Evolutionary conservation across 2,113 vertebrate genomes (phyloP).

Genomic region (Pholis gunnellus): DNA sequence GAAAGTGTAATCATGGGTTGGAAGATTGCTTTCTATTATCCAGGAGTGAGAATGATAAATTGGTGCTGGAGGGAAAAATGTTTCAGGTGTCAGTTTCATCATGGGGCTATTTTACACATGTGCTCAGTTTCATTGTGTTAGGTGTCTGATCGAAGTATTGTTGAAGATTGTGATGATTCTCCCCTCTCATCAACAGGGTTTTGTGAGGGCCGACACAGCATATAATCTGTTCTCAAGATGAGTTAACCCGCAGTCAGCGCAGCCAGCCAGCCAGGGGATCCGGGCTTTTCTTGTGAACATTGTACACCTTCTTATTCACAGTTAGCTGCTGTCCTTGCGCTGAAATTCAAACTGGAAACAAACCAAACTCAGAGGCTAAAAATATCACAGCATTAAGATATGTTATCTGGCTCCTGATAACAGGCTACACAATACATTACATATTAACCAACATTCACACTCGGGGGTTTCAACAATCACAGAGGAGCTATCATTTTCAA

Average conservation of each 20-base stretch:
- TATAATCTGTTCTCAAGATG: constrained; percentile 60
- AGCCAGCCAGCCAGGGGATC: constrained; percentile 10
- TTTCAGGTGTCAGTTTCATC: constrained; percentile 74
- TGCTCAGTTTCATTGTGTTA: constrained; percentile 66
- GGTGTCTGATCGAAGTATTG: constrained; percentile 61
- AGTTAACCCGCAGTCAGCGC: constrained; percentile 43
- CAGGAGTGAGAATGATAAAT: constrained; percentile 77
- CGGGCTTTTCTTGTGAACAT: constrained; percentile 23
- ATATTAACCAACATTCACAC: constrained; percentile 75
- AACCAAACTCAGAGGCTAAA: constrained; percentile 56
- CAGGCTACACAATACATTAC: constrained; percentile 65
- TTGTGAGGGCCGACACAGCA: constrained; percentile 47
- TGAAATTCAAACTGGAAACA: constrained; percentile 56
- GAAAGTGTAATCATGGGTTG: constrained; percentile 78
- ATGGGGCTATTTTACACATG: constrained; percentile 66
- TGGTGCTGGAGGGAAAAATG: constrained; percentile 54
- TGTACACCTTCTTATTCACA: constrained; percentile 33
- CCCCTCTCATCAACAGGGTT: constrained; percentile 62
- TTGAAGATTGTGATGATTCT: constrained; percentile 67
- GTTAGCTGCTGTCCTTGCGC: constrained; percentile 41
- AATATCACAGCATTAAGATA: constrained; percentile 66
- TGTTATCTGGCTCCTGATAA: constrained; percentile 69
- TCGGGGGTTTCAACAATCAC: constrained; percentile 35
- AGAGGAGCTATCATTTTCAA: constrained; percentile 10
- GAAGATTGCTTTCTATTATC: constrained; percentile 81